These are phyloP conservation scores for Oeneis ivallda DNA, from an alignment of 2,888 invertebrate species.

Conservation along the genomic window DNA sequence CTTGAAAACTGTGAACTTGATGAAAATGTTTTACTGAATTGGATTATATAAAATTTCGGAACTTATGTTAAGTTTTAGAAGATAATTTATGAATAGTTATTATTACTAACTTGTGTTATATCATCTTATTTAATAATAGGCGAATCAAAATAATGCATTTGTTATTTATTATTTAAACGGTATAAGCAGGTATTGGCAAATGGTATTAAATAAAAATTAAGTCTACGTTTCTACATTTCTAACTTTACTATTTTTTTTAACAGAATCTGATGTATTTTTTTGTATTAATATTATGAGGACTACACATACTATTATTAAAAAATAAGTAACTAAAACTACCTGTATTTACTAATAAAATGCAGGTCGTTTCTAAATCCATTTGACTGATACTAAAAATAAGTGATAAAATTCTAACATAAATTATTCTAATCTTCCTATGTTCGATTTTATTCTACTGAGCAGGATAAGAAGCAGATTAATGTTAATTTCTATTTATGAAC, in stretches of 20 bases:
- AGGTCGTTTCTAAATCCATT: constrained; percentile 23
- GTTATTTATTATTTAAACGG: background rate
- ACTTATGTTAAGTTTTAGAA: no score
- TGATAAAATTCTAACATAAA: background rate
- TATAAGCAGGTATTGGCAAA: background rate
- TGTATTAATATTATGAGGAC: background rate
- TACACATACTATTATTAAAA: background rate
- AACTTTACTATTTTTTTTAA: background rate
- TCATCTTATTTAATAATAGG: background rate
- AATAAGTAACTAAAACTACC: background rate
- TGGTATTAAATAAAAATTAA: background rate
- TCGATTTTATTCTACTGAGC: background rate
- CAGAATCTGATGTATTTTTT: background rate
- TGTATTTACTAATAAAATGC: background rate
- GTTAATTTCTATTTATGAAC: constrained; percentile 12
- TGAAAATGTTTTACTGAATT: no score
- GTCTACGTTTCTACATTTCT: background rate
- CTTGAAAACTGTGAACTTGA: background rate
- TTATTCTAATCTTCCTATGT: background rate
- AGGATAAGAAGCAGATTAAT: background rate
- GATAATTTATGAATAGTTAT: constrained; percentile 3
- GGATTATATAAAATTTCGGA: no score
- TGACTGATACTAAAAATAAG: constrained; percentile 16
- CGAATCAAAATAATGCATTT: background rate
- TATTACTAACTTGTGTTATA: background rate